Evolutionary conservation across 2,888 invertebrate genomes (phyloP).

Genomic region (Eudasyphora cyanicolor): DNA sequence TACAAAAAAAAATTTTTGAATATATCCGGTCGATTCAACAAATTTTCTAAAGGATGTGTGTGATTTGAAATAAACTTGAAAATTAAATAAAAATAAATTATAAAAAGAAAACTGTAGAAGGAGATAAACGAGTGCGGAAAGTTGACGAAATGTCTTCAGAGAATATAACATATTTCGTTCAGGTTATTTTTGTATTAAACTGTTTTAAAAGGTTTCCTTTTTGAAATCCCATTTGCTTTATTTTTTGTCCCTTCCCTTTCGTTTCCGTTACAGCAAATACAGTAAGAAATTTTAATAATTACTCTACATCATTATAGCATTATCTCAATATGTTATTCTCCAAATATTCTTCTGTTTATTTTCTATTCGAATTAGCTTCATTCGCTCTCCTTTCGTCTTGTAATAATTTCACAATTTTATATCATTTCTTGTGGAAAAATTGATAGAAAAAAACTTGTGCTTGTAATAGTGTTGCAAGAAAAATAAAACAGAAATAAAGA

Average conservation of each 20-base stretch:
- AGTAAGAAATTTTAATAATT: slow-evolving; percentile 42
- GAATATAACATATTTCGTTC: not conserved
- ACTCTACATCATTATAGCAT: slow-evolving; percentile 54
- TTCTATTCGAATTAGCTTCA: slow-evolving; percentile 21
- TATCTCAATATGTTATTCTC: slow-evolving; percentile 60
- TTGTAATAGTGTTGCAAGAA: not conserved
- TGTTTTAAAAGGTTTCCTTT: too few relatives aligned
- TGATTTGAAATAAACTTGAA: not conserved
- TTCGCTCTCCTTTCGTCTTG: slow-evolving; percentile 29
- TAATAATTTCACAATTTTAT: slow-evolving; percentile 37
- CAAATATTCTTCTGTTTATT: slow-evolving; percentile 49
- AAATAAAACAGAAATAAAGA: not conserved
- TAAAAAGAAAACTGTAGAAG: not conserved
- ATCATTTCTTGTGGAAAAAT: slow-evolving; percentile 27
- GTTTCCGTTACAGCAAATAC: not conserved
- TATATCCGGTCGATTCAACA: not conserved
- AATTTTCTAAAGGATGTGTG: not conserved
- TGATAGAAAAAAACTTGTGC: not conserved
- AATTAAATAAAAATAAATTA: slow-evolving; percentile 20
- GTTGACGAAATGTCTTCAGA: not conserved
- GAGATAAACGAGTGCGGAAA: not conserved
- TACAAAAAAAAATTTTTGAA: slow-evolving; percentile 23
- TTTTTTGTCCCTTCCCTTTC: not conserved
- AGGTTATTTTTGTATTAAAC: too few relatives aligned
- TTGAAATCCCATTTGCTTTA: not conserved